phyloP scores from a whole-genome alignment of 2,113 vertebrate species.

The Megaptera novaeangliae region DNA sequence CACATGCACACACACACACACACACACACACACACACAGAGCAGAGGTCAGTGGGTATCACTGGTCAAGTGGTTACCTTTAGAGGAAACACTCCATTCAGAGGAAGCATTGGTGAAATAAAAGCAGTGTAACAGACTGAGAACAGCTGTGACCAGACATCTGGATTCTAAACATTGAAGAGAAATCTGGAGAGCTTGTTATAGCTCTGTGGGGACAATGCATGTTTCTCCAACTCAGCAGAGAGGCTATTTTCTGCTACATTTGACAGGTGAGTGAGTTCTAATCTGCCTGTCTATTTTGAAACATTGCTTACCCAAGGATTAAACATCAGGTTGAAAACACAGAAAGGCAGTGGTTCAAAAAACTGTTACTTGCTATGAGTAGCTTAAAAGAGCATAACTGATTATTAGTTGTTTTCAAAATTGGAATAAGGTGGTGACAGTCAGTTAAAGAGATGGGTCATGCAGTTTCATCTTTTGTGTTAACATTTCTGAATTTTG shows the following conservation, averaged over 20 bases:
- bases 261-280: conserved; percentile 37
- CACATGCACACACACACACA: not conserved
- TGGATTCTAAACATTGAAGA: not conserved
- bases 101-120: not conserved
- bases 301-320: conserved; percentile 31
- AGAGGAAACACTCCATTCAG: not conserved
- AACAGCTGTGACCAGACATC: not conserved
- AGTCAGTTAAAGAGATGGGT: not conserved
- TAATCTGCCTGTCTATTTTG: conserved; percentile 48
- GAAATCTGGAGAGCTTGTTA: not conserved
- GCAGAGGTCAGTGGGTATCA: not conserved
- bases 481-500: not conserved
- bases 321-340: conserved; percentile 39
- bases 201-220: not conserved
- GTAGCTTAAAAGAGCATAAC: not conserved
- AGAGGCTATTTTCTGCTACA: conserved; percentile 41
- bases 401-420: not conserved
- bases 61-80: not conserved
- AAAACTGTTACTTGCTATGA: not conserved
- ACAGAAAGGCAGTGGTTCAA: not conserved
- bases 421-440: not conserved
- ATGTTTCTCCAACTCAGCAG: not conserved
- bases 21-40: not conserved
- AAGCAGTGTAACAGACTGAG: not conserved
- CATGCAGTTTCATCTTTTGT: not conserved